phyloP scores from a whole-genome alignment of 1,140 invertebrate species.

The Epicauta chinensis region DNA sequence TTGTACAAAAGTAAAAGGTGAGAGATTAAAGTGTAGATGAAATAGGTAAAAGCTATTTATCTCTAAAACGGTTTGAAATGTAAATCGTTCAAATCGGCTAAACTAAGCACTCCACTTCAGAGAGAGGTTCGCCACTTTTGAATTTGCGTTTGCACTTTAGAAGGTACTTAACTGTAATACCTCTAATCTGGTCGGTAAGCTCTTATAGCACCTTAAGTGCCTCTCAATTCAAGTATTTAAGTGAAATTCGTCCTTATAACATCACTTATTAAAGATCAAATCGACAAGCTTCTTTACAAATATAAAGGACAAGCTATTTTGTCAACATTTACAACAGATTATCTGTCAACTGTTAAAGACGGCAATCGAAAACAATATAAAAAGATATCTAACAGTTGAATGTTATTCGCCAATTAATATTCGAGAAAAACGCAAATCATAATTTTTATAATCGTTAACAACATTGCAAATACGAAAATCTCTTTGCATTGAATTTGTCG shows the following conservation, averaged over 20 bases:
- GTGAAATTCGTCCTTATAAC: conserved; percentile 13
- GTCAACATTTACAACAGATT: no score
- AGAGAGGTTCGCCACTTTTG: conserved; percentile 19
- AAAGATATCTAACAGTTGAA: no score
- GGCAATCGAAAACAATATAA: no score
- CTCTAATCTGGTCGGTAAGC: conserved; percentile 26
- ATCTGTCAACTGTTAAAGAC: no score
- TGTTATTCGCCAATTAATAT: no score
- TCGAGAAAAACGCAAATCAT: no score
- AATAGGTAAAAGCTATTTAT: conserved; percentile 15
- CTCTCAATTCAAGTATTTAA: conserved; percentile 25
- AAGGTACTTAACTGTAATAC: conserved; percentile 27
- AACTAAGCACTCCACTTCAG: conserved; percentile 13
- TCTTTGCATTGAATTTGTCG: no score
- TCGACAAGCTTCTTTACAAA: no score
- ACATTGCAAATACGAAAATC: no score
- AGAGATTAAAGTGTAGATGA: conserved; percentile 4
- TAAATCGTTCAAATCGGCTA: conserved; percentile 19
- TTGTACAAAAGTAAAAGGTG: no score
- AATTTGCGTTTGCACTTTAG: conserved; percentile 24
- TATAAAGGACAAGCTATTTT: no score
- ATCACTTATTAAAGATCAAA: background rate
- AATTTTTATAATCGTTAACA: no score
- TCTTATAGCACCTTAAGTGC: conserved; percentile 33
- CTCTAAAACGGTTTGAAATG: conserved; percentile 16